phyloP scores from a whole-genome alignment of 2,888 invertebrate species.

The Hoplodrina ambigua region DNA sequence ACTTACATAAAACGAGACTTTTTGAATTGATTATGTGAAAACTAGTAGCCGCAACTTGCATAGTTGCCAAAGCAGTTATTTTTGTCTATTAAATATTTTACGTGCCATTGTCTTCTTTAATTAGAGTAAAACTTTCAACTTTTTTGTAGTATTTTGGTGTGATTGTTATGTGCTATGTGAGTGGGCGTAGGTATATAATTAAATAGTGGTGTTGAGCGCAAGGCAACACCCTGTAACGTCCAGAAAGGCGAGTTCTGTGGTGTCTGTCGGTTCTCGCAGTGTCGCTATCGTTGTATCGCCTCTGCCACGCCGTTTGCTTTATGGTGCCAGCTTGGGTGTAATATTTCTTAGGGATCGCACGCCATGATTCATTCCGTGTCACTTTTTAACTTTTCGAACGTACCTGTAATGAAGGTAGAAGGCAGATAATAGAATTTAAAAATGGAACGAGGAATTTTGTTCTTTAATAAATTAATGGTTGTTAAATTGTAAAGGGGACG shows the following conservation, averaged over 20 bases:
- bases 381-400: conserved; percentile 88
- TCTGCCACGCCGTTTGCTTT: conserved; percentile 89
- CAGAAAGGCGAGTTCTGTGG: conserved; percentile 84
- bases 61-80: conserved; percentile 60
- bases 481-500: conserved; percentile 24
- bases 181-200: conserved; percentile 43
- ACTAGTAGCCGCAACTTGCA: conserved; percentile 52
- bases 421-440: conserved; percentile 82
- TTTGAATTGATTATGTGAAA: conserved; percentile 58
- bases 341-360: conserved; percentile 90
- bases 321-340: conserved; percentile 89
- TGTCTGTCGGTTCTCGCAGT: conserved; percentile 87
- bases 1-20: conserved; percentile 43
- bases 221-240: conserved; percentile 78
- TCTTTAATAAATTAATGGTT: conserved; percentile 49
- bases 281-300: conserved; percentile 90
- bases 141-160: conserved; percentile 36
- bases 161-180: conserved; percentile 31
- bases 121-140: conserved; percentile 43
- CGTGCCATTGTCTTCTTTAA: conserved; percentile 57
- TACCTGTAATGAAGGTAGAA: conserved; percentile 86
- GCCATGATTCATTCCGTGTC: conserved; percentile 88
- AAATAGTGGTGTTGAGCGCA: conserved; percentile 43
- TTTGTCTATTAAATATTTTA: conserved; percentile 58
- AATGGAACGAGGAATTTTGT: conserved; percentile 61